phyloP scores from a whole-genome alignment of 2,888 invertebrate genomes.

The Mythimna impura region DNA sequence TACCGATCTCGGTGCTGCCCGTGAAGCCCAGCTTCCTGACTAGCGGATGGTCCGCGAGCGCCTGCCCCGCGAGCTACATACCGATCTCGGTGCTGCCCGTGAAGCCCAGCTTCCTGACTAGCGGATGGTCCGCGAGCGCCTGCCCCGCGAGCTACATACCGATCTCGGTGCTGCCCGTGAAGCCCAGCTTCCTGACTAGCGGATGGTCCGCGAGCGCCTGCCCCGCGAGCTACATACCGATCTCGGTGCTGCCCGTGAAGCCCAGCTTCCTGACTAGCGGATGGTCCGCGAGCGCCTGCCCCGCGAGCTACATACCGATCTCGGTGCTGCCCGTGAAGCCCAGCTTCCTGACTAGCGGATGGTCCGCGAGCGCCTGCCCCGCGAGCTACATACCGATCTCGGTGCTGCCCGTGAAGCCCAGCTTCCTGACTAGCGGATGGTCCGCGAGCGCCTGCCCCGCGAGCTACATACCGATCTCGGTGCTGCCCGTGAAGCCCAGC shows the following conservation, averaged over 20 bases:
- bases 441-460: conserved; percentile 97
- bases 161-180: conserved; percentile 98
- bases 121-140: conserved; percentile 96
- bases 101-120: conserved; percentile 97
- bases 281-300: conserved; percentile 97
- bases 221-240: conserved; percentile 94
- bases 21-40: conserved; percentile 98
- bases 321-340: conserved; percentile 99
- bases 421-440: conserved; percentile 96
- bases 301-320: conserved; percentile 93
- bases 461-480: conserved; percentile 93
- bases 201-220: conserved; percentile 97
- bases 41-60: conserved; percentile 95
- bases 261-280: conserved; percentile 96
- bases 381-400: conserved; percentile 93
- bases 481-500: conserved; percentile 99
- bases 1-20: conserved; percentile 97
- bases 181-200: conserved; percentile 97
- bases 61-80: conserved; percentile 93
- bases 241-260: conserved; percentile 98
- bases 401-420: conserved; percentile 99
- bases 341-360: conserved; percentile 96
- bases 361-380: conserved; percentile 97
- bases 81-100: conserved; percentile 99
- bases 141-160: conserved; percentile 94